Evolutionary conservation across 1,140 invertebrate species (phyloP).

Genomic region (Physella acuta): DNA sequence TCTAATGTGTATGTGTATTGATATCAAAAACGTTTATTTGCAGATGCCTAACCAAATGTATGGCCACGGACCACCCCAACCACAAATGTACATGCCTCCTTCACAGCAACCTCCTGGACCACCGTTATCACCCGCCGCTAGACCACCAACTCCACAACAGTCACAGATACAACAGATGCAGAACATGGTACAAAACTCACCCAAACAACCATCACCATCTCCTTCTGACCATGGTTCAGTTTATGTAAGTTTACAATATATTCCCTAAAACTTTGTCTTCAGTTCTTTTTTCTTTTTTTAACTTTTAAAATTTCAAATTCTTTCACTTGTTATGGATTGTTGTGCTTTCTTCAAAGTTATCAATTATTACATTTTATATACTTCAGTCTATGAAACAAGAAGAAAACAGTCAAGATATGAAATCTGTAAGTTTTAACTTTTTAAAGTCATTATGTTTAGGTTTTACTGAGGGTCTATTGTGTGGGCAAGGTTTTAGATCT

Average conservation of each 20-base stretch:
- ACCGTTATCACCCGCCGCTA: constrained; percentile 17
- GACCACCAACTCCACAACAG: constrained; percentile 20
- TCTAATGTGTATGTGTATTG: too few relatives aligned
- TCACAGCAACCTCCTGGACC: constrained; percentile 23
- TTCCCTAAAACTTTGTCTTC: too few relatives aligned
- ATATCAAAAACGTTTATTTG: too few relatives aligned
- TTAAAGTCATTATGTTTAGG: not conserved
- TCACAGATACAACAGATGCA: constrained; percentile 20
- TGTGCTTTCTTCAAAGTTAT: not conserved
- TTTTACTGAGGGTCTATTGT: too few relatives aligned
- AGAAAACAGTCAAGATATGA: constrained; percentile 7
- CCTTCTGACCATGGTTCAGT: constrained; percentile 24
- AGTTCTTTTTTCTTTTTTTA: too few relatives aligned
- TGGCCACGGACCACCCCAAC: constrained; percentile 2
- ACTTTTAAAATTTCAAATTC: too few relatives aligned
- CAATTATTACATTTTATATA: not conserved
- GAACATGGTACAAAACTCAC: constrained; percentile 20
- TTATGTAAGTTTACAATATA: constrained; percentile 9
- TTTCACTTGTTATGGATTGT: not conserved
- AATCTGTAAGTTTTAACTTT: constrained; percentile 10
- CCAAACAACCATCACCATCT: constrained; percentile 22
- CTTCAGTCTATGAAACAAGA: constrained; percentile 15
- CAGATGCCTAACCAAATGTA: constrained; percentile 23
- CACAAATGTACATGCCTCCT: constrained; percentile 24
- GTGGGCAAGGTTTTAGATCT: too few relatives aligned